Conservation (phyloP, 2,888 invertebrate genomes). For the Brachylomia viminalis region DNA sequence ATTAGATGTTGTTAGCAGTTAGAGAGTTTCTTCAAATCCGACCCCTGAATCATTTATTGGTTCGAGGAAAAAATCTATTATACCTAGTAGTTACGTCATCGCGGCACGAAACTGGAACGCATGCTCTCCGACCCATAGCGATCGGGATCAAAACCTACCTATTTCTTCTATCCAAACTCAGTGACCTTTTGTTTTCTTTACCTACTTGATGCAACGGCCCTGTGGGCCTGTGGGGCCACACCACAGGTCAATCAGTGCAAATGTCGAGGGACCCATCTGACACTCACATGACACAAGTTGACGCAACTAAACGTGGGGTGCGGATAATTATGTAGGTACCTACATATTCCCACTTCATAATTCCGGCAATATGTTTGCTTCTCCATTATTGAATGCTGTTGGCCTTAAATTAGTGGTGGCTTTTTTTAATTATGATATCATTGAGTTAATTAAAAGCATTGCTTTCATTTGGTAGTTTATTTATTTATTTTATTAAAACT, state of each 20-base stretch:
- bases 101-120: neutral
- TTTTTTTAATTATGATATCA: conserved; percentile 14
- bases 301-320: conserved; percentile 63
- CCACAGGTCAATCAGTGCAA: conserved; percentile 68
- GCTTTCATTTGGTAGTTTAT: neutral
- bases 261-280: conserved; percentile 68
- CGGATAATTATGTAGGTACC: conserved; percentile 58
- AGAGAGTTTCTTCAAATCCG: neutral
- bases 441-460: neutral
- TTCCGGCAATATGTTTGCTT: conserved; percentile 70
- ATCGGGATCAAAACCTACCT: neutral
- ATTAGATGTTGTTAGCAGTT: neutral
- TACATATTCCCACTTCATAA: conserved; percentile 66
- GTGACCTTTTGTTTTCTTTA: conserved; percentile 17
- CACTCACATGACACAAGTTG: conserved; percentile 50
- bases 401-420: conserved; percentile 12
- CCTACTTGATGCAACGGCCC: conserved; percentile 3
- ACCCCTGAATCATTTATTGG: neutral
- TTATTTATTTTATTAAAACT: no score
- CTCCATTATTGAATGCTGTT: conserved; percentile 4
- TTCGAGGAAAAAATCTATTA: neutral
- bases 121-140: no score
- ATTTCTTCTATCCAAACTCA: neutral
- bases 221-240: conserved; percentile 4
- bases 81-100: neutral